Conservation (phyloP, 2,888 invertebrate genomes). For the Xestobium rufovillosum region DNA sequence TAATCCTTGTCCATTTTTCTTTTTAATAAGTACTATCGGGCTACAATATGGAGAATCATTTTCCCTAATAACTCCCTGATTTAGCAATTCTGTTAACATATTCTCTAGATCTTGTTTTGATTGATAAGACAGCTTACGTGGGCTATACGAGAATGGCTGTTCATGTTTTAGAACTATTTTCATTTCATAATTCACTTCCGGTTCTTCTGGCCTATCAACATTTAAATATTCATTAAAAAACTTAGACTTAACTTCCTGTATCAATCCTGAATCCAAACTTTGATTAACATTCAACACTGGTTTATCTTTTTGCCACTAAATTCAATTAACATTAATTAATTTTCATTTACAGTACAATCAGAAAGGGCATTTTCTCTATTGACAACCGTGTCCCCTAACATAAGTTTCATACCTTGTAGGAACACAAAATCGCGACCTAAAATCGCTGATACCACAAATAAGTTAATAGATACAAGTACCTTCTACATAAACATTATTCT, state of each 20-base stretch:
- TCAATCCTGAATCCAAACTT: neutral
- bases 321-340: neutral
- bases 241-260: neutral
- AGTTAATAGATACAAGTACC: neutral
- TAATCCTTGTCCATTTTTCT: slow-evolving; percentile 11
- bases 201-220: neutral
- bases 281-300: neutral
- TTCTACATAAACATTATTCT: neutral
- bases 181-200: slow-evolving; percentile 1
- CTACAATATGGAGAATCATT: slow-evolving; percentile 11
- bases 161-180: slow-evolving; percentile 4
- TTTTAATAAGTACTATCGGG: slow-evolving; percentile 12
- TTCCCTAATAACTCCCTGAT: slow-evolving; percentile 7
- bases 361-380: neutral
- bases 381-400: neutral
- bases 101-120: slow-evolving; percentile 1
- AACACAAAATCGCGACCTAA: neutral
- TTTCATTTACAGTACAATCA: neutral
- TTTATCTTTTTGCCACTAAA: neutral
- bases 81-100: slow-evolving; percentile 12
- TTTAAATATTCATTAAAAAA: neutral
- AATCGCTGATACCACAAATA: neutral
- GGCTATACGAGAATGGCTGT: neutral
- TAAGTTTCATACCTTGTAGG: neutral
- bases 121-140: neutral